These are phyloP conservation scores for Nemoura dubitans DNA, from an alignment of 2,888 invertebrate genomes.

Conservation along the genomic window DNA sequence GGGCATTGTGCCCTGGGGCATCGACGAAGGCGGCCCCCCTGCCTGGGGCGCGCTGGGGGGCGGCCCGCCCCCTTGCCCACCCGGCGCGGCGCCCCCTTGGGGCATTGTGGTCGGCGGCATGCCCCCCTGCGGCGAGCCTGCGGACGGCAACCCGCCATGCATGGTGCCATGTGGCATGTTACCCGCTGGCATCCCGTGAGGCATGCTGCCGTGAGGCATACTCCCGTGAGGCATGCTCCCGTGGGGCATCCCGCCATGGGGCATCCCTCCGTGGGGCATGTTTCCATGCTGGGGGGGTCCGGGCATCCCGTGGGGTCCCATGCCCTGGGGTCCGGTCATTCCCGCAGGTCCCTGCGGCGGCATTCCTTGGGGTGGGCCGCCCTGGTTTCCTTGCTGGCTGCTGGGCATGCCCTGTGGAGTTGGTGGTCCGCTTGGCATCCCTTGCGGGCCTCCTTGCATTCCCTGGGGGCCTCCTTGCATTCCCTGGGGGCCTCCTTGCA, in stretches of 20 bases:
- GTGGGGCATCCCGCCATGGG: not conserved
- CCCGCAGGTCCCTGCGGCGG: no score
- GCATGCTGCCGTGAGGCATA: slow-evolving; percentile 2
- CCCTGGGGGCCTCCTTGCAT: not conserved
- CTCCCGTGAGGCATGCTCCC: slow-evolving; percentile 3
- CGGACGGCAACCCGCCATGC: not conserved
- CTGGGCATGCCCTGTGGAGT: slow-evolving; percentile 18
- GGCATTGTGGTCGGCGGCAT: slow-evolving; percentile 15
- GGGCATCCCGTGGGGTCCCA: not conserved
- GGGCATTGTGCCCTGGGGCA: not conserved
- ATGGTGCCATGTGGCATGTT: not conserved
- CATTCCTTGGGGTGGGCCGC: no score
- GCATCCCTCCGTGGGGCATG: not conserved
- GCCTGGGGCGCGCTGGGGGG: not conserved
- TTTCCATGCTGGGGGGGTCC: not conserved
- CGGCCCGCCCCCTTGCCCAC: not conserved
- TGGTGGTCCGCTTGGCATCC: slow-evolving; percentile 12
- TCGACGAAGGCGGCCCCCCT: not conserved
- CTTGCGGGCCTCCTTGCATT: not conserved
- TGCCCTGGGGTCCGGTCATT: not conserved
- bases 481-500: not conserved
- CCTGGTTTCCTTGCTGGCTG: not conserved
- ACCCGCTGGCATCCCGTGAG: not conserved
- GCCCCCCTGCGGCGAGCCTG: not conserved
- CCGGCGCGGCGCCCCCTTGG: not conserved